phyloP scores from a whole-genome alignment of 2,888 invertebrate genomes.

The Eupeodes latifasciatus region DNA sequence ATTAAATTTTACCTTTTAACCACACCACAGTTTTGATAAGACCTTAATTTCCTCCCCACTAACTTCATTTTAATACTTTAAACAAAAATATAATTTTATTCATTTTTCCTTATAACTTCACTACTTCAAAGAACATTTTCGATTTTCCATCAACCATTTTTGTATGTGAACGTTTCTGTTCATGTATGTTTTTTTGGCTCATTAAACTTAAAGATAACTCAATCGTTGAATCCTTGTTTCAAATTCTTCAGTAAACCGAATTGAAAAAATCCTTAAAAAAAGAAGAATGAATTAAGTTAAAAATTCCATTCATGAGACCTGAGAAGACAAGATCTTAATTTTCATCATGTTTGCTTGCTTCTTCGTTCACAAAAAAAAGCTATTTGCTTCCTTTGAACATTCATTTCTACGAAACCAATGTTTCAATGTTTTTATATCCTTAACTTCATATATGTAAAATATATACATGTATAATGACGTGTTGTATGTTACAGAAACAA shows the following conservation, averaged over 20 bases:
- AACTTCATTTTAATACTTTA: no score
- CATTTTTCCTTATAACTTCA: background rate
- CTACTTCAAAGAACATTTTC: constrained; percentile 10
- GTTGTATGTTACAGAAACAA: background rate
- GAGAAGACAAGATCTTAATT: constrained; percentile 30
- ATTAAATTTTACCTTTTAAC: background rate
- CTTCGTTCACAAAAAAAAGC: background rate
- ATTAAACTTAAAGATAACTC: constrained; percentile 63
- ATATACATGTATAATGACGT: constrained; percentile 36
- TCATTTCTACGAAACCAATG: constrained; percentile 51
- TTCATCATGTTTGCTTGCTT: background rate
- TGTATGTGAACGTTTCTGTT: background rate
- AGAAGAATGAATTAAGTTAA: constrained; percentile 4
- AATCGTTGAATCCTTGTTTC: constrained; percentile 49
- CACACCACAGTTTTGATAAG: background rate
- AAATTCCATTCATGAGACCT: constrained; percentile 18
- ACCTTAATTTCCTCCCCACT: background rate
- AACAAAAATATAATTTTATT: no score
- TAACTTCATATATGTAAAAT: constrained; percentile 19
- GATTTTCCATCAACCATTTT: background rate
- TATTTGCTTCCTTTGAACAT: constrained; percentile 44
- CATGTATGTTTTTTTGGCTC: constrained; percentile 44
- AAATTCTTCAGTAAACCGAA: constrained; percentile 46
- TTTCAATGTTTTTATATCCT: constrained; percentile 42
- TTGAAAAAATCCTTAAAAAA: constrained; percentile 42